Base-by-base conservation (phyloP, 2,797 vertebrate species). In the Enteromius treurensis region DNA sequence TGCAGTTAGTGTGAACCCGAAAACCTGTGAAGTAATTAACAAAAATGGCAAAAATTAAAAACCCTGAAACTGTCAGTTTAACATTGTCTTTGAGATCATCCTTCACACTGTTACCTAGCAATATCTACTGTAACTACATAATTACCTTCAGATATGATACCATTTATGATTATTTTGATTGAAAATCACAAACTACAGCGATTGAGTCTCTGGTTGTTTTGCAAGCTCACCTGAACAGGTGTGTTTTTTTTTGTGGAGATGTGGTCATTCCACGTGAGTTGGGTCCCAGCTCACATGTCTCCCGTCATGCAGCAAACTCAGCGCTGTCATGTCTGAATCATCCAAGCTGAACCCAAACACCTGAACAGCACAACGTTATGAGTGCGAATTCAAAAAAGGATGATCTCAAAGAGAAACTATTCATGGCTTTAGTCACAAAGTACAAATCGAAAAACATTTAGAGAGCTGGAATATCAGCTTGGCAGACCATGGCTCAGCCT, bases 281-380 rank as follows among this genome's bases (percentile, higher is more conserved):
- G 94, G 94, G 83, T 95, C 93, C 94, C 95, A 95, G 90, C 91
- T 93, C 88, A 95, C 89, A 58, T 90, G 95, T 85, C 93, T 93
- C 79, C 93, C 94, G 91, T 95, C 94, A 91, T 95, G 94, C 92
- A 95, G 88, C 81, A 86, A 85, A 55, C 91, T 91, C 87, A 95
- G 78, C 75, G 91, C 85, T 69, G 88, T 90, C 91, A 94, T 89
- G 86, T 95, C 93, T 0, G 88, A 89, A 80, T 93, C 92, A 64
- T 88, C 87, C 91, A 95, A 83, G 37, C 86, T 89, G 89, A 95
- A 95, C 90, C 87, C 93, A 89, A 95, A 93, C 78, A 95, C 94
- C 94, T 95, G 85, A 11, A 74, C 70, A 42, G 86, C 81, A 84
- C 40, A 79, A 15, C n/a, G 17, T 42, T 42, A 17, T 51, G 26